Percentiles rank a stretch among this genome's conserved stretches.
phyloP scores from a whole-genome alignment of 1,140 invertebrate genomes.

The Drosophila teissieri region DNA sequence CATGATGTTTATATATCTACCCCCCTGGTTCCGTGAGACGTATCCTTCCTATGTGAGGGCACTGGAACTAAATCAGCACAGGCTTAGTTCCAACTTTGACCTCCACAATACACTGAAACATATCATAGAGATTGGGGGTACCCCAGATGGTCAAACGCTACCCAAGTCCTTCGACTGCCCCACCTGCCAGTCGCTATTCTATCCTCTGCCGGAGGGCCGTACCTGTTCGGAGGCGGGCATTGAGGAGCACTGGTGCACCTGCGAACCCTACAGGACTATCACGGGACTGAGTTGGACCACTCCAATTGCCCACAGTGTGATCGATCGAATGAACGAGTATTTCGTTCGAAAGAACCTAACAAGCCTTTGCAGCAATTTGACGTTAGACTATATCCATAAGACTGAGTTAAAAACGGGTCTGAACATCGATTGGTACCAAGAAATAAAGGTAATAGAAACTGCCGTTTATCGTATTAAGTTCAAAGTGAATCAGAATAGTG shows the following conservation, averaged over 20 bases:
- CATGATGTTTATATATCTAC: conserved; percentile 91
- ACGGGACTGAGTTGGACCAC: conserved; percentile 74
- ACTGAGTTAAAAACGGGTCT: conserved; percentile 43
- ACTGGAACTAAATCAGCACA: conserved; percentile 89
- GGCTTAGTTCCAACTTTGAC: conserved; percentile 93
- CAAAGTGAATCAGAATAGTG: conserved; percentile 82
- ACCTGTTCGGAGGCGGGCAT: conserved; percentile 90
- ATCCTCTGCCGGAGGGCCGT: conserved; percentile 87
- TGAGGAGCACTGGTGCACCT: conserved; percentile 91
- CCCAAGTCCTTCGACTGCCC: conserved; percentile 85
- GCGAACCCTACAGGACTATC: conserved; percentile 85
- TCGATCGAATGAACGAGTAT: conserved; percentile 84
- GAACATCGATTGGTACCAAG: conserved; percentile 3
- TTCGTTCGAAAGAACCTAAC: conserved; percentile 52
- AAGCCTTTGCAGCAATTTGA: conserved; percentile 49
- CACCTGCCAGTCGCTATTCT: conserved; percentile 89
- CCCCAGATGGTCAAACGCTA: conserved; percentile 7
- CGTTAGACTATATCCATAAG: conserved; percentile 30
- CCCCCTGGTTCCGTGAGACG: conserved; percentile 89
- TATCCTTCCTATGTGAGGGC: conserved; percentile 88
- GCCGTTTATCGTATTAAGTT: conserved; percentile 58
- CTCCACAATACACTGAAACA: conserved; percentile 88
- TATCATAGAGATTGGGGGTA: conserved; percentile 77
- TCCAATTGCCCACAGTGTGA: conserved; percentile 81
- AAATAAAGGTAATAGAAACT: conserved; percentile 10